A percentile compares a stretch with the other conserved stretches of the same genome.
Evolutionary conservation across 2,113 vertebrate genomes (phyloP).

Genomic region (Rana temporaria): DNA sequence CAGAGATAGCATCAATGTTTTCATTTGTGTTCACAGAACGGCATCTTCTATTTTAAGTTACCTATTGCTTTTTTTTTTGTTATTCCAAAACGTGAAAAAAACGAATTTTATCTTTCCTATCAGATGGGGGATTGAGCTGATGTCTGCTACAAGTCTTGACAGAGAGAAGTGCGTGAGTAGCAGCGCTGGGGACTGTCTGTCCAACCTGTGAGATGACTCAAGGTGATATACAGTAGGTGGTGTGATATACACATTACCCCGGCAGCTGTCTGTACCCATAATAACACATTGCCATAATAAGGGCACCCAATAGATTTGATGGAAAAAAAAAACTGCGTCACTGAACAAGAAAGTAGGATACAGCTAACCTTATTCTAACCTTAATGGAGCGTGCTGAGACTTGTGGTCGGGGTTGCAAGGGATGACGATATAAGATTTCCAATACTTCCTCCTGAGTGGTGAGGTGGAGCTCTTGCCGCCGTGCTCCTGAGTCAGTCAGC

Average conservation of each 20-base stretch:
- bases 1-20: too few relatives aligned
- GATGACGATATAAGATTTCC: too few relatives aligned
- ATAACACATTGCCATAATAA: not conserved
- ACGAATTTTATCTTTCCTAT: not conserved
- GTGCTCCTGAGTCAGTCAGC: conserved; percentile 26
- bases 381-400: too few relatives aligned
- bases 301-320: not conserved
- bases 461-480: conserved; percentile 33
- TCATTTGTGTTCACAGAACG: too few relatives aligned
- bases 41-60: too few relatives aligned
- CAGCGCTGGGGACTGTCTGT: not conserved
- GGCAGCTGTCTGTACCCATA: not conserved
- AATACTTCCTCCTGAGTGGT: not conserved
- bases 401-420: too few relatives aligned
- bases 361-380: not conserved
- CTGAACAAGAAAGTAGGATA: not conserved
- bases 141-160: not conserved
- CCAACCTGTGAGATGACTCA: not conserved
- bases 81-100: too few relatives aligned
- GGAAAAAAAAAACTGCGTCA: not conserved
- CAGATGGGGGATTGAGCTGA: not conserved
- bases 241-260: not conserved
- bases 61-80: too few relatives aligned
- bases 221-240: not conserved
- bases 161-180: not conserved